phyloP scores from a whole-genome alignment of 2,888 invertebrate species.

The Malthinus flaveolus region DNA sequence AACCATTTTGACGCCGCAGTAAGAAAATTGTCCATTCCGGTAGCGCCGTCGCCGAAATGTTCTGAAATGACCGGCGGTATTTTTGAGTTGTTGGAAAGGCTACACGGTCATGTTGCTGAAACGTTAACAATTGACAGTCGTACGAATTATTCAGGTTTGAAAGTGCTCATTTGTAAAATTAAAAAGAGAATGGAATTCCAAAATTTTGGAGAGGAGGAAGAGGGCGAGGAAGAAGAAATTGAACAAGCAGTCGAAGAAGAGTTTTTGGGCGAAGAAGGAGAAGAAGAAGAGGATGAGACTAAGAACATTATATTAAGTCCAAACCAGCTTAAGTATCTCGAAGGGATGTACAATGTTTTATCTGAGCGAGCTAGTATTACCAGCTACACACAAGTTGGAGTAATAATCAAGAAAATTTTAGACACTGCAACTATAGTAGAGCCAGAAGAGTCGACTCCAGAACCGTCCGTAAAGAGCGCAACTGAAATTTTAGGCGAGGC shows the following conservation, averaged over 20 bases:
- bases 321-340: slow-evolving; percentile 20
- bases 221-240: not conserved
- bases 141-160: slow-evolving; percentile 30
- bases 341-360: slow-evolving; percentile 8
- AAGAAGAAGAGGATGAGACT: not conserved
- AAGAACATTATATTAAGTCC: slow-evolving; percentile 2
- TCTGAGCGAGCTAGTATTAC: not conserved
- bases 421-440: slow-evolving; percentile 1
- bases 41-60: too few relatives aligned
- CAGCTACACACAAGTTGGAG: slow-evolving; percentile 1
- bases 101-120: slow-evolving; percentile 19
- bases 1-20: slow-evolving; percentile 55
- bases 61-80: slow-evolving; percentile 3
- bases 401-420: slow-evolving; percentile 15
- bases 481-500: not conserved
- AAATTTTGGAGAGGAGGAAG: not conserved
- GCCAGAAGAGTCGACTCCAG: not conserved
- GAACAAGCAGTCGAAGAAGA: not conserved
- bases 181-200: not conserved
- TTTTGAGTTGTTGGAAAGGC: slow-evolving; percentile 24
- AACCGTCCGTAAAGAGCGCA: not conserved
- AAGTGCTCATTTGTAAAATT: slow-evolving; percentile 26
- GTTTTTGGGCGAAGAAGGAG: not conserved
- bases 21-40: not conserved
- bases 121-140: slow-evolving; percentile 20